Evolutionary conservation across 2,797 vertebrate genomes (phyloP), one percentile per base, ranked within the genome.

Genomic region (Siniperca undulata): DNA sequence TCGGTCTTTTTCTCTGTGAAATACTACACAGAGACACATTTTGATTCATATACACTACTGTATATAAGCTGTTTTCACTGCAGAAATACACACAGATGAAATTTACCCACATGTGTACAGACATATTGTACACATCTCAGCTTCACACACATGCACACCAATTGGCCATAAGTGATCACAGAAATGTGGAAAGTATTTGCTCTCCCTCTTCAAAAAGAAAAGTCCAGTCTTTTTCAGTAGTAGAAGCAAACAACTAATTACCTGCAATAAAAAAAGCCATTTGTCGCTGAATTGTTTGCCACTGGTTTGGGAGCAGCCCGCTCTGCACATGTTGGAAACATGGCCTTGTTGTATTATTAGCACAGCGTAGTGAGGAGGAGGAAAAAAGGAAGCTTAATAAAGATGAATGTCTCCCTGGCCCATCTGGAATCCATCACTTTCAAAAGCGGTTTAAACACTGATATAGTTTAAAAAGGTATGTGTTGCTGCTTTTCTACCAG

Each of bases 371-470:
- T 4, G 74, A 75, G 60, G 56, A 77, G 70, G 65, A 55, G 14
- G 67, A 46, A 50, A 34, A 69, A 65, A n/a, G 69, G 19, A 58
- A 75, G 77, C 80, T 76, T 86, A 84, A 92, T 93, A 86, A 92
- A 94, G 91, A 93, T 59, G 53, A 87, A 93, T 82, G 91, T 85
- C 84, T 86, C 77, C 34, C 3, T 0, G 3, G 38, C 30, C 74
- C 92, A 93, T 91, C 92, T 94, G 92, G 91, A 93, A 88, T 83
- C 78, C 79, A 90, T 93, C 91, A 70, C 86, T 72, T 86, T 89
- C 68, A 84, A 79, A 86, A 89, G 82, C 61, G 8, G 40, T 74
- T 88, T 75, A 77, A 86, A 36, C 36, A 34, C 80, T 88, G 88
- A 90, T 93, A 86, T 74, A 84, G 68, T 88, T 86, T 67, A 36